phyloP scores from a whole-genome alignment of 2,797 vertebrate species.

The Coracias cyanogaster region DNA sequence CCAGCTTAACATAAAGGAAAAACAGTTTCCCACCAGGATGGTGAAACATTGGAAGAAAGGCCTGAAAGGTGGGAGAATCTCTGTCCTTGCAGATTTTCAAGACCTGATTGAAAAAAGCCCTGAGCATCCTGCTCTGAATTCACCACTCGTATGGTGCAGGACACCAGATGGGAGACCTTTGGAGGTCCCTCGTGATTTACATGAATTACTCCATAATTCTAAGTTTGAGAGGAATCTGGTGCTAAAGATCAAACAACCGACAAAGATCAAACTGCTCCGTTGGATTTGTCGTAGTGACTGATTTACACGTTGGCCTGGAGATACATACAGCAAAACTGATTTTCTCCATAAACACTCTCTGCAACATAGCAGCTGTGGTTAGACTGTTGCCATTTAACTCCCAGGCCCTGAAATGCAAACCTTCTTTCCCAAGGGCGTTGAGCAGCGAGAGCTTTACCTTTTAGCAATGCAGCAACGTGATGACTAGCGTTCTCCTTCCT shows the following conservation, averaged over 20 bases:
- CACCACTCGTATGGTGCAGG: neutral
- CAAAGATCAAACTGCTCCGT: neutral
- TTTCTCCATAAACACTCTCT: neutral
- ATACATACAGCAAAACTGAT: neutral
- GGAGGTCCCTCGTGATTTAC: neutral
- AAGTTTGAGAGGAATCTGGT: neutral
- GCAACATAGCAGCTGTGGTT: neutral
- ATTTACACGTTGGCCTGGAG: neutral
- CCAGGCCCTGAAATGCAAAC: neutral
- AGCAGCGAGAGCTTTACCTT: slow-evolving; percentile 66
- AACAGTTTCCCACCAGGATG: neutral
- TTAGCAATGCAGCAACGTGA: slow-evolving; percentile 69
- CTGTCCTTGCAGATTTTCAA: neutral
- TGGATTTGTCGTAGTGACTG: neutral
- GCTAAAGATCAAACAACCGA: neutral
- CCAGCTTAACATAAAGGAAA: neutral
- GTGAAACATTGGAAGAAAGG: neutral
- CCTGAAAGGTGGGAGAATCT: neutral
- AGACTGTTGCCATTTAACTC: neutral
- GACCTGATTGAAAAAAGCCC: neutral
- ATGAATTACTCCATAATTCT: neutral
- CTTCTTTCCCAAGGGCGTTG: neutral
- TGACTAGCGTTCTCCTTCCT: slow-evolving; percentile 78
- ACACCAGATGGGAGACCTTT: neutral
- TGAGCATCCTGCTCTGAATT: neutral